Base-by-base conservation (phyloP, 2,888 invertebrate genomes). In the Gisinianus flammeolus region DNA sequence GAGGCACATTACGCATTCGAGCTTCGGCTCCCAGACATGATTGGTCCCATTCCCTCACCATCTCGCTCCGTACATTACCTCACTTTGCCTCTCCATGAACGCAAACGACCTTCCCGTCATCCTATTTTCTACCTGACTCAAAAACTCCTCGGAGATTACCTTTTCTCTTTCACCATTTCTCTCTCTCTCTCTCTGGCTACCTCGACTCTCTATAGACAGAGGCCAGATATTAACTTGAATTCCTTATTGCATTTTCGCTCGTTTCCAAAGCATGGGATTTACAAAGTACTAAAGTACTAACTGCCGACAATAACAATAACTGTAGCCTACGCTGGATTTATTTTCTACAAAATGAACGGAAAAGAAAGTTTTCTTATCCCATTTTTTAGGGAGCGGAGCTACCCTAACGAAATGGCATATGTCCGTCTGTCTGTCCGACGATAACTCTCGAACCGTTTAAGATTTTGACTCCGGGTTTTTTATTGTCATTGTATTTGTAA, bases 1-100 rank as follows among this genome's bases (percentile, higher is more conserved):
- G 72, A 72, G 72, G 72, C 56, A 56, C 62, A 73, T 73, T 73
- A 73, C 73, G 73, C 73, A 73, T 73, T 58, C 62, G 28, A 73
- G 64, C 73, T 73, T 58, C 26, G 31, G 73, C 73, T 64, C 35
- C 62, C 30, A 73, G 58, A 73, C 73, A 73, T 73, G 73, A 73
- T 73, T 73, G 64, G 73, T 73, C 62, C 73, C 73, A 73, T 73
- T 73, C 64, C 71, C 33, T 68, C 68, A 12, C 10, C 19, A 6
- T 58, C 58, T 67, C 67, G 12, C 33, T 52, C 8, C 22, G 26
- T 70, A 54, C 70, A 26, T 54, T 70, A 24, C 54, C 70, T 70
- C 70, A 30, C 70, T 70, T 30, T 22, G 3, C 30, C n/a, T 70
- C 70, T 70, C 70, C 70, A 70, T 70, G 70, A 70, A 70, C 70